Percentiles rank a stretch among this genome's conserved stretches.
Evolutionary conservation across 2,113 vertebrate genomes (phyloP).

Genomic region (Erpornis zantholeuca): DNA sequence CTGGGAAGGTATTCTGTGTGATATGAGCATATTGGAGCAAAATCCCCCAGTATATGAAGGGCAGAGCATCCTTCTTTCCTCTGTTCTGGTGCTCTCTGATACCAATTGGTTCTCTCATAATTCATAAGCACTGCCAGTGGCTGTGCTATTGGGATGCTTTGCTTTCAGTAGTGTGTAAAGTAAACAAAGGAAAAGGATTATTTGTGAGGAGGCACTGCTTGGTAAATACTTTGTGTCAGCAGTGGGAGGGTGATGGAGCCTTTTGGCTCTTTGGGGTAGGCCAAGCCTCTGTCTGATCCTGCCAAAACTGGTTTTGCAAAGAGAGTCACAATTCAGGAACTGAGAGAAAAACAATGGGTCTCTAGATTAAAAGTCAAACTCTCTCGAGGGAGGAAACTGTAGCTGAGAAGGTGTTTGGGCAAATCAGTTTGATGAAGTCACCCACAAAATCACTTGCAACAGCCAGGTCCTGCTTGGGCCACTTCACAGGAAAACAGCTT

Average conservation of each 20-base stretch:
- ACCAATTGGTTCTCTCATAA: neutral
- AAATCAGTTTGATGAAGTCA: neutral
- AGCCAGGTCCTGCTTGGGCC: neutral
- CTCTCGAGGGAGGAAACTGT: neutral
- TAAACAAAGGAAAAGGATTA: neutral
- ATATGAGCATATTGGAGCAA: neutral
- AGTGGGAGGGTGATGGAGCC: neutral
- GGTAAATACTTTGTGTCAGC: neutral
- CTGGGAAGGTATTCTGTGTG: neutral
- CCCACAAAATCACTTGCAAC: neutral
- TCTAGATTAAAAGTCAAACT: neutral
- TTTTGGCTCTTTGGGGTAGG: neutral
- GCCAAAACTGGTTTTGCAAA: neutral
- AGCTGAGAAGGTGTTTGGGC: neutral
- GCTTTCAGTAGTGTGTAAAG: neutral
- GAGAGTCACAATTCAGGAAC: neutral
- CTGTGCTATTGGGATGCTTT: neutral
- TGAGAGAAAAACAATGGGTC: neutral
- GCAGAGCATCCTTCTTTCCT: neutral
- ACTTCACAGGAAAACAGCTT: neutral
- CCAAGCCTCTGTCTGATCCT: neutral
- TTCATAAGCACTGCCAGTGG: rapidly evolving
- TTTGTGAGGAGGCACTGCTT: neutral
- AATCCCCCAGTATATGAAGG: neutral
- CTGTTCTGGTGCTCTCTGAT: neutral